phyloP scores from a whole-genome alignment of 1,140 invertebrate species.

The Zaprionus ornatus region DNA sequence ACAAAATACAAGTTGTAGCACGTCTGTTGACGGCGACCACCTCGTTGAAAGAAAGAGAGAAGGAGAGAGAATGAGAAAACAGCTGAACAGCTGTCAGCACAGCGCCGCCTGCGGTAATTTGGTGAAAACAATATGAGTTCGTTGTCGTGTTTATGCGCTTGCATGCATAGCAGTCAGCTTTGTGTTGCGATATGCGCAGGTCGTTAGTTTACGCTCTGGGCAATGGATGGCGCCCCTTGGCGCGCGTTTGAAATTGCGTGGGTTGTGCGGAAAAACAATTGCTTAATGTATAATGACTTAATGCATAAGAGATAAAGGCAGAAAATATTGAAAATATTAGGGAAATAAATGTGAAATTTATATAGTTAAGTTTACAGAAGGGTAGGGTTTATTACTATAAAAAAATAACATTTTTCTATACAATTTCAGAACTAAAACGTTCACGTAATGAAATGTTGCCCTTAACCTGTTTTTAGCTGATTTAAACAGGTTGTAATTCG shows the following conservation, averaged over 20 bases:
- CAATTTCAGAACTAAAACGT: background rate
- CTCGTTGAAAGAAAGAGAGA: constrained; percentile 57
- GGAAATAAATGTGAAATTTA: background rate
- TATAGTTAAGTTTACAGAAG: background rate
- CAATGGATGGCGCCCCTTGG: constrained; percentile 25
- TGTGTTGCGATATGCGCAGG: constrained; percentile 4
- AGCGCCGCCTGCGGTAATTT: constrained; percentile 9
- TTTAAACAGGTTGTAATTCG: background rate
- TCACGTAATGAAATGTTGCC: too few species aligned
- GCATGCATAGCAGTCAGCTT: constrained; percentile 32
- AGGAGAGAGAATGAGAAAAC: constrained; percentile 6
- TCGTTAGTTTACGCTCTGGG: background rate
- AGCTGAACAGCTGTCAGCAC: constrained; percentile 20
- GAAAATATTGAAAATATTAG: background rate
- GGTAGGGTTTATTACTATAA: too few species aligned
- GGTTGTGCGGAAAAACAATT: background rate
- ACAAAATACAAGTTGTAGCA: constrained; percentile 21
- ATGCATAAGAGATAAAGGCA: background rate
- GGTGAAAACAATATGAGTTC: background rate
- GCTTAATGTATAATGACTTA: background rate
- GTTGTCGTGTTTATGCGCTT: background rate
- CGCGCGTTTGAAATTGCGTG: constrained; percentile 18
- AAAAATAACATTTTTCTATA: background rate
- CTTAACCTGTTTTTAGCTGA: background rate
- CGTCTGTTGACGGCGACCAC: constrained; percentile 32